Percentiles rank a stretch among this genome's conserved stretches.
Conservation (phyloP, 2,888 invertebrate species). For the Criorhina ranunculi region DNA sequence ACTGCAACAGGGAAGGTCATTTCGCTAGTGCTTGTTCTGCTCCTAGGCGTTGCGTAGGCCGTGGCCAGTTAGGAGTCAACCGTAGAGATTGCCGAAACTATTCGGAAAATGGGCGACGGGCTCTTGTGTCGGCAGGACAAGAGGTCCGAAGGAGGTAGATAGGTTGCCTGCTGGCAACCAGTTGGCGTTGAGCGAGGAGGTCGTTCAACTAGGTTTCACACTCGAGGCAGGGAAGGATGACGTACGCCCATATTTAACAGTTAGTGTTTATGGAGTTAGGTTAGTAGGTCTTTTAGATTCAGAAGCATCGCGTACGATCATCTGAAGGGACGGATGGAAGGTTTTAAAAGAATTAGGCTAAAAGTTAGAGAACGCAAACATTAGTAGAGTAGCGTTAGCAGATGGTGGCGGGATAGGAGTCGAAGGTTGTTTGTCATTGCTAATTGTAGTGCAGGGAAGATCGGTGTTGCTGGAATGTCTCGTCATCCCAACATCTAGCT, state of each 20-base stretch:
- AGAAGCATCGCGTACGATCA: not conserved
- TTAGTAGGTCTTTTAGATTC: not conserved
- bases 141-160: not conserved
- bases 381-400: not conserved
- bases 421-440: not conserved
- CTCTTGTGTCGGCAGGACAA: slow-evolving; percentile 6
- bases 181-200: not conserved
- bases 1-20: no score
- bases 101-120: slow-evolving; percentile 2
- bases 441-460: not conserved
- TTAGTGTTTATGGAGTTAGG: slow-evolving; percentile 3
- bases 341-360: not conserved
- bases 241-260: not conserved
- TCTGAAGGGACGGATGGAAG: not conserved
- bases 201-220: not conserved
- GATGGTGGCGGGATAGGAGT: not conserved
- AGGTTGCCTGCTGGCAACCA: slow-evolving; percentile 1
- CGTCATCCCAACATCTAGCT: not conserved
- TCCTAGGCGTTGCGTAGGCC: not conserved
- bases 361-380: not conserved
- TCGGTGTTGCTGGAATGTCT: not conserved
- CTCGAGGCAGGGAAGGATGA: not conserved
- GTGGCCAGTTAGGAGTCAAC: not conserved
- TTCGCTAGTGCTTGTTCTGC: not conserved
- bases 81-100: not conserved